These are phyloP conservation scores for Galagoides demidoff DNA, from an alignment of 2,797 vertebrate genomes.

Conservation along the genomic window DNA sequence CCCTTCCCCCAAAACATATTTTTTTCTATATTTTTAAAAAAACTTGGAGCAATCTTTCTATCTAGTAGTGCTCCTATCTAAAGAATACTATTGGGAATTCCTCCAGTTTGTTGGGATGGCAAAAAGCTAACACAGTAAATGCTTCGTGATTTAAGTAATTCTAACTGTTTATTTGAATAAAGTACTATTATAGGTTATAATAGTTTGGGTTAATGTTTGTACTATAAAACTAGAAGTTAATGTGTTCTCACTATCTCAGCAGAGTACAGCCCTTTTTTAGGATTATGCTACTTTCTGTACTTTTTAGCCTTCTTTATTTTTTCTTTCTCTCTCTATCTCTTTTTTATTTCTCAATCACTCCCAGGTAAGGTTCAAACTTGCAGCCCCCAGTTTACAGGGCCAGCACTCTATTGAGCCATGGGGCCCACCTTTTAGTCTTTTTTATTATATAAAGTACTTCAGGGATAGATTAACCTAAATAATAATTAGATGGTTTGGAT, in stretches of 20 bases:
- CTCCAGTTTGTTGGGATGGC: neutral
- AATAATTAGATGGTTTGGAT: neutral
- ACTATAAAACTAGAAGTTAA: neutral
- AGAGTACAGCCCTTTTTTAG: neutral
- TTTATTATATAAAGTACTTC: conserved; percentile 17
- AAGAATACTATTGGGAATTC: neutral
- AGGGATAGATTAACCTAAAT: neutral
- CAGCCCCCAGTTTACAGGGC: too few relatives aligned
- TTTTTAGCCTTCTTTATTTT: too few relatives aligned
- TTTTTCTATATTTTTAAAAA: neutral
- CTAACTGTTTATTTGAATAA: neutral
- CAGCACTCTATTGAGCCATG: too few relatives aligned
- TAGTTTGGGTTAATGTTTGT: neutral
- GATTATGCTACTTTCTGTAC: too few relatives aligned
- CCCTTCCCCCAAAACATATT: neutral
- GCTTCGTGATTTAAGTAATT: conserved; percentile 23
- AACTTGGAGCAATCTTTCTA: neutral
- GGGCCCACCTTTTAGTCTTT: neutral
- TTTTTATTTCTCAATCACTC: too few relatives aligned
- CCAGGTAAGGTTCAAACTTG: too few relatives aligned
- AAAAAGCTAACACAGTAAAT: neutral
- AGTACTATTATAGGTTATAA: neutral
- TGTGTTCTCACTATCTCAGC: neutral
- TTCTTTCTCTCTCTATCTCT: too few relatives aligned
- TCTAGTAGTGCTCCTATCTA: neutral